Evolutionary conservation across 1,140 invertebrate species (phyloP).

Genomic region (Hylaeus volcanicus): DNA sequence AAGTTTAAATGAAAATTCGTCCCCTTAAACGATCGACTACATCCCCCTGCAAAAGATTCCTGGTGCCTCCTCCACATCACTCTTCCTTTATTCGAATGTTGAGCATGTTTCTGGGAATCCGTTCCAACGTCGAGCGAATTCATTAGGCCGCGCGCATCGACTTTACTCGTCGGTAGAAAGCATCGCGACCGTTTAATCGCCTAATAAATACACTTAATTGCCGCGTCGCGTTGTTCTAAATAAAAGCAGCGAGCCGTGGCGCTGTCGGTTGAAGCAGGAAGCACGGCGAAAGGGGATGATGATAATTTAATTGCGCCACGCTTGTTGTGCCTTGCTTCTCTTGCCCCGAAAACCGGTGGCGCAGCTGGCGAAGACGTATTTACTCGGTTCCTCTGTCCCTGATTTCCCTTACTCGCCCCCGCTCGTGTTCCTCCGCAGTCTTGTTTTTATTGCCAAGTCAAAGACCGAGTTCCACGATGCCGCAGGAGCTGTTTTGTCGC

Average conservation of each 20-base stretch:
- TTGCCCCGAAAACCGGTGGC: slow-evolving; percentile 17
- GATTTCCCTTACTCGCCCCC: not conserved
- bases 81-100: not conserved
- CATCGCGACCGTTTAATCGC: slow-evolving; percentile 30
- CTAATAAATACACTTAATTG: slow-evolving; percentile 52
- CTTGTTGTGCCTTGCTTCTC: slow-evolving; percentile 36
- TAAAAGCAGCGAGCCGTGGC: slow-evolving; percentile 2
- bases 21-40: too few relatives aligned
- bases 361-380: slow-evolving; percentile 62
- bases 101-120: not conserved
- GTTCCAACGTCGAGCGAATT: not conserved
- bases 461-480: slow-evolving; percentile 50
- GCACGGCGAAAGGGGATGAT: slow-evolving; percentile 44
- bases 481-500: slow-evolving; percentile 53
- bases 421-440: not conserved
- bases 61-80: too few relatives aligned
- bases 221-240: not conserved
- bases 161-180: not conserved
- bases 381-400: not conserved
- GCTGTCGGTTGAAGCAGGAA: not conserved
- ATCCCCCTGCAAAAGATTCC: too few relatives aligned
- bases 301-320: slow-evolving; percentile 64
- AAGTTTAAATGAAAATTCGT: too few relatives aligned
- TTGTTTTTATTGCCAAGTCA: slow-evolving; percentile 66
- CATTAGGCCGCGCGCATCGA: too few relatives aligned